Percentiles rank a stretch among this genome's conserved stretches.
Evolutionary conservation across 2,888 invertebrate species (phyloP).

Genomic region (Mactromeris polynyma): DNA sequence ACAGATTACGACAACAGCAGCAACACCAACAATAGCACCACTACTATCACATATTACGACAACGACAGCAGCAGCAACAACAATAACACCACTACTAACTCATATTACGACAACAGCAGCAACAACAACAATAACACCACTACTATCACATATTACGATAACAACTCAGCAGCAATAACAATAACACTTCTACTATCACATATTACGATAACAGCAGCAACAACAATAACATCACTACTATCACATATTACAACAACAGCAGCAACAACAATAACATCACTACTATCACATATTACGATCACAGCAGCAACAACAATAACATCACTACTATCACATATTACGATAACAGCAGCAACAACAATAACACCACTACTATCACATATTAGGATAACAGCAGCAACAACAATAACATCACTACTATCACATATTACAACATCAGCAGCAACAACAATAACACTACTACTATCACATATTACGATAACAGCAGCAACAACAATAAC

Average conservation of each 20-base stretch:
- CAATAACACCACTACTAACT: not conserved
- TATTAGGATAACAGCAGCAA: not conserved
- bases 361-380: not conserved
- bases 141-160: not conserved
- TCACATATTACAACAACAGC: not conserved
- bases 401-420: not conserved
- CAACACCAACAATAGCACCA: not conserved
- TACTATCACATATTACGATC: too few relatives aligned
- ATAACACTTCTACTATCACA: not conserved
- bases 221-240: not conserved
- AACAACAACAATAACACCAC: not conserved
- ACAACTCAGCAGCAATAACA: not conserved
- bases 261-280: not conserved
- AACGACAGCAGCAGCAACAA: not conserved
- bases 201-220: too few relatives aligned
- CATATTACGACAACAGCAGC: not conserved
- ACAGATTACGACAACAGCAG: not conserved
- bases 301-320: not conserved
- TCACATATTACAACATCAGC: not conserved
- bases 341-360: not conserved
- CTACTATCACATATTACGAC: not conserved
- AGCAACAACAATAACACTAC: too few relatives aligned
- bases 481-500: not conserved
- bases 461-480: not conserved
- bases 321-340: not conserved